A percentile compares a stretch with the other conserved stretches of the same genome.
These are phyloP conservation scores for Entomobrya proxima DNA, from an alignment of 2,888 invertebrate genomes.

Conservation along the genomic window DNA sequence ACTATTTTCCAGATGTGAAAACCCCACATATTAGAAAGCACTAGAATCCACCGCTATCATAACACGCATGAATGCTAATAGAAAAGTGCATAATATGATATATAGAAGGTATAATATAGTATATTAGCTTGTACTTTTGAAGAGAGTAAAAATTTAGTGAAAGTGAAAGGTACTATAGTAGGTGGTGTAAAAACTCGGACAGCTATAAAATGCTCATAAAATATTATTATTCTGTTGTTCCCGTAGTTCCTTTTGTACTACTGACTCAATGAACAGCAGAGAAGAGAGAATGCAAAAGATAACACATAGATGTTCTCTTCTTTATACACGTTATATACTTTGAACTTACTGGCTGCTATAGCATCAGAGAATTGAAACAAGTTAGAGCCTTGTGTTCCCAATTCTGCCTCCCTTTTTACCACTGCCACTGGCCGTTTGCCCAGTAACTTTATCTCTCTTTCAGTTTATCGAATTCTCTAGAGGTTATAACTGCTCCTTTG, in stretches of 20 bases:
- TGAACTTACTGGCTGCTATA: slow-evolving; percentile 26
- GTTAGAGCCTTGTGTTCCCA: slow-evolving; percentile 21
- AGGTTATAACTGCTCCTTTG: slow-evolving; percentile 45
- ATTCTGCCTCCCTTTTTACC: slow-evolving; percentile 30
- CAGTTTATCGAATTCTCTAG: slow-evolving; percentile 52
- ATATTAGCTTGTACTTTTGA: background rate
- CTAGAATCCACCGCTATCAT: background rate
- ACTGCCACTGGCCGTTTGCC: slow-evolving; percentile 58
- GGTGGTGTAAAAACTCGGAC: slow-evolving; percentile 58
- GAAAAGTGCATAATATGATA: background rate
- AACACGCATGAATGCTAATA: background rate
- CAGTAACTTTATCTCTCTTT: slow-evolving; percentile 49
- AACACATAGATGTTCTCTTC: background rate
- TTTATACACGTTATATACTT: background rate
- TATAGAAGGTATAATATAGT: background rate
- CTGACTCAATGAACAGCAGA: background rate
- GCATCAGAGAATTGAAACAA: slow-evolving; percentile 55
- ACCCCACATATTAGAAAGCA: background rate
- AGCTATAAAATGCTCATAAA: slow-evolving; percentile 66
- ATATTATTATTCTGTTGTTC: slow-evolving; percentile 69
- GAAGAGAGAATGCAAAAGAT: background rate
- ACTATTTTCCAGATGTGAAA: background rate
- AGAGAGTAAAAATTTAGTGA: slow-evolving; percentile 39
- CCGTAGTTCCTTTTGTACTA: slow-evolving; percentile 42
- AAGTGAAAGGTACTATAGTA: slow-evolving; percentile 31